Evolutionary conservation across 2,113 vertebrate genomes (phyloP).

Genomic region (Hylia prasina): DNA sequence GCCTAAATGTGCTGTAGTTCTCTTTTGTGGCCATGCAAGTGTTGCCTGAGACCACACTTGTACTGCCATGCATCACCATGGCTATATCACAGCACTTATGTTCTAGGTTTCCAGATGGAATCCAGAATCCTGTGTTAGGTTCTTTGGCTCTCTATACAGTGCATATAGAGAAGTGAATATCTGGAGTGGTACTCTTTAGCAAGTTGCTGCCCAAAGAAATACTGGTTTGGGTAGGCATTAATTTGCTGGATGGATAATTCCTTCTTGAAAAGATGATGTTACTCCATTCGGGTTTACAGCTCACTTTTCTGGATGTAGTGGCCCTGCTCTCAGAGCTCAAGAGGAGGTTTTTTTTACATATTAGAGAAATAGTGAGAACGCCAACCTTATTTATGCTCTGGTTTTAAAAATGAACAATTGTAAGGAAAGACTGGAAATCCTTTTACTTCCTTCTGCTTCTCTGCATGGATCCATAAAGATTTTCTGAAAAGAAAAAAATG

Average conservation of each 20-base stretch:
- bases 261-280: background rate
- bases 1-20: background rate
- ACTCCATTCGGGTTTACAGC: background rate
- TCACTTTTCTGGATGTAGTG: background rate
- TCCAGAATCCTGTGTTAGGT: background rate
- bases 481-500: background rate
- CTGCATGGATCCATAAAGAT: background rate
- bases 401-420: background rate
- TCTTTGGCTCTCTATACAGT: background rate
- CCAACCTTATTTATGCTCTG: background rate
- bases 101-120: background rate
- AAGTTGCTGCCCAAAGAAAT: background rate
- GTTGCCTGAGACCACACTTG: background rate
- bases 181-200: background rate
- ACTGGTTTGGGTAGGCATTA: background rate
- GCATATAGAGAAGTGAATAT: background rate
- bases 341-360: background rate
- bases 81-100: background rate
- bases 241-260: background rate
- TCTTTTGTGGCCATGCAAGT: background rate
- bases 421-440: background rate
- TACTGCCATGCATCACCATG: fast-evolving
- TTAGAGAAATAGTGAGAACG: background rate
- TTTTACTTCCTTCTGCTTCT: background rate
- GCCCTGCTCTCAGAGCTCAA: background rate